phyloP scores from a whole-genome alignment of 2,797 vertebrate genomes.

The Lagocephalus sceleratus region DNA sequence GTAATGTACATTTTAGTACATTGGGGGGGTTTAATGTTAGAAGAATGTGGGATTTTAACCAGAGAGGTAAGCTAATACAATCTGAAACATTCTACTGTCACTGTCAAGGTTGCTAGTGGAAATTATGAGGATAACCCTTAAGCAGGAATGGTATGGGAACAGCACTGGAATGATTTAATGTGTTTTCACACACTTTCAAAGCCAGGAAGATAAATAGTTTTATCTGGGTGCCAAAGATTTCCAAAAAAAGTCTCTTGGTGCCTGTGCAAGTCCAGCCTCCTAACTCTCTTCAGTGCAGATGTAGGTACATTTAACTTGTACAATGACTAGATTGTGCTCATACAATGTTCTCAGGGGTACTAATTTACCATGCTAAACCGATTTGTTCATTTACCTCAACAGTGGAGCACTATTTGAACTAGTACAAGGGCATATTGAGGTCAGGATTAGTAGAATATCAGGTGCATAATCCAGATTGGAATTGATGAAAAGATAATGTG shows the following conservation, averaged over 20 bases:
- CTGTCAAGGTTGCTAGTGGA: slow-evolving; percentile 8
- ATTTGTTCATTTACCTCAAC: slow-evolving; percentile 57
- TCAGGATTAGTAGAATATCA: slow-evolving; percentile 27
- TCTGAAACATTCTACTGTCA: slow-evolving; percentile 20
- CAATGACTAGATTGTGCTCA: slow-evolving; percentile 33
- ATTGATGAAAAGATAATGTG: slow-evolving; percentile 40
- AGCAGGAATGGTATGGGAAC: slow-evolving; percentile 2
- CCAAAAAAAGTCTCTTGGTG: slow-evolving; percentile 55
- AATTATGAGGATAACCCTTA: slow-evolving; percentile 10
- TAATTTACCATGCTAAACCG: slow-evolving; percentile 44
- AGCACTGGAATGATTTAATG: slow-evolving; percentile 36
- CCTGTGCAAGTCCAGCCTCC: slow-evolving; percentile 52
- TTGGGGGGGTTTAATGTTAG: slow-evolving; percentile 5
- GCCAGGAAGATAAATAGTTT: slow-evolving; percentile 33
- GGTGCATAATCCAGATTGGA: slow-evolving; percentile 38
- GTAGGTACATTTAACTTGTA: slow-evolving; percentile 26
- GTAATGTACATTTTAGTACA: slow-evolving; percentile 24
- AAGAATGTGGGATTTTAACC: slow-evolving; percentile 13
- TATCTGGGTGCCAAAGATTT: slow-evolving; percentile 68
- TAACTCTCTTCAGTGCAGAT: slow-evolving; percentile 47
- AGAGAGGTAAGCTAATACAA: slow-evolving; percentile 37
- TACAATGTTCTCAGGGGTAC: slow-evolving; percentile 68
- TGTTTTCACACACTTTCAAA: slow-evolving; percentile 35
- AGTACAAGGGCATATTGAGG: slow-evolving; percentile 33
- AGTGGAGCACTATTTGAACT: slow-evolving; percentile 40